Conservation (phyloP, 2,113 vertebrate genomes). For the Phalacrocorax carbo region DNA sequence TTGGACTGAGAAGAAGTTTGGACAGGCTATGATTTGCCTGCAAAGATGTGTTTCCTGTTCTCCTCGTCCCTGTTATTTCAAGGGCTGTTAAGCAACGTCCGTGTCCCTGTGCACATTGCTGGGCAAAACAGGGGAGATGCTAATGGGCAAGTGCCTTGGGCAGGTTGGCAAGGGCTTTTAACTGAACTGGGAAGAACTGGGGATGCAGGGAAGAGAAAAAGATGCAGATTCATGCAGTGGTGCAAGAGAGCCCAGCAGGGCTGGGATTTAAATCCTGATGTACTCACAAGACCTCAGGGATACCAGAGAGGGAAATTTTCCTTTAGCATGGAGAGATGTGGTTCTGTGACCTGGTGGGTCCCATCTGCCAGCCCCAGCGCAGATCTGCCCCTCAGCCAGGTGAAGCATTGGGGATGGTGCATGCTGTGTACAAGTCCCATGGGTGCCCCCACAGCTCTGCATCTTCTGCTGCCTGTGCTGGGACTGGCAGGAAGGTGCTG, state of each 20-base stretch:
- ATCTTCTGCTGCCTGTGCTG: not conserved
- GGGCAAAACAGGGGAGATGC: not conserved
- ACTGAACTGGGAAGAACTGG: not conserved
- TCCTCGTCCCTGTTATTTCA: not conserved
- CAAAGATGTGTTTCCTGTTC: not conserved
- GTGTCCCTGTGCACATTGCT: rapidly evolving
- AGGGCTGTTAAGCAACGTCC: not conserved
- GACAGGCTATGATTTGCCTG: not conserved
- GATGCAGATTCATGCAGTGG: not conserved
- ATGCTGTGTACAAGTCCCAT: not conserved
- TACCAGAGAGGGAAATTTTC: not conserved
- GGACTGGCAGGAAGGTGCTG: not conserved
- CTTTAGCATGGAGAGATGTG: not conserved
- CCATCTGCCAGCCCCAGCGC: not conserved
- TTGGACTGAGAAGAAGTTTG: not conserved
- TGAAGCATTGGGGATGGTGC: rapidly evolving
- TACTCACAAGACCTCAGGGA: not conserved
- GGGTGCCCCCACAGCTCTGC: rapidly evolving
- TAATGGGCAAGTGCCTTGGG: not conserved
- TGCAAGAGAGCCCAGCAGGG: not conserved
- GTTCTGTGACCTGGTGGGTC: not conserved
- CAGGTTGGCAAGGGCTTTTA: not conserved
- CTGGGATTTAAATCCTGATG: not conserved
- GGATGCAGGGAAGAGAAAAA: not conserved
- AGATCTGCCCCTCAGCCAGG: not conserved